Base-by-base conservation (phyloP, 2,113 vertebrate genomes). In the Genyomyrus donnyi region DNA sequence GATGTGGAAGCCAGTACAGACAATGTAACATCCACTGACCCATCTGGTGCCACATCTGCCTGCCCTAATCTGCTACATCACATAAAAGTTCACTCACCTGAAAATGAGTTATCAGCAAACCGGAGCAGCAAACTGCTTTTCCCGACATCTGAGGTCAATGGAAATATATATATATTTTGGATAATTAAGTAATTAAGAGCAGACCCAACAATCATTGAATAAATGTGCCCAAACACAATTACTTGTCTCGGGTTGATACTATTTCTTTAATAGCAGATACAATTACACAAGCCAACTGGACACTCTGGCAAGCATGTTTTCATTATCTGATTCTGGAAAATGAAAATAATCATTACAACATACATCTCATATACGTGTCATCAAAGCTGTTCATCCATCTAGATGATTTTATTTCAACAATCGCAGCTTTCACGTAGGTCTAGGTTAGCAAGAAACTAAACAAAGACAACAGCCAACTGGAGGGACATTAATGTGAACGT, bases 71-170 rank as follows among this genome's bases (percentile, higher is more conserved):
- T 70, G 62, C 62, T 11, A 70, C 10, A 31, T 70, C 2, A 66
- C 62, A 31, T 27, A 27, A 70, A 70, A 70, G 62, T 70, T 70
- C 62, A 70, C 62, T 96, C 91, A 97, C 97, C 97, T 19, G 97
- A 97, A 93, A 97, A 97, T 85, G 97, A 96, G 92, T 96, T 97
- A 91, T 97, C 97, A 45, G 97, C 96, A 58, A 97, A 97, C 53
- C 97, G 95, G 13, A 97, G 95, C 52, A 97, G 94, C 2, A 97
- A 94, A 92, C 97, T 97, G 94, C 97, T 97, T 91, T 97, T 97
- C 83, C 97, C 97, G 21, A 97, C 97, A 93, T 96, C 97, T 97
- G 92, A 89, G 27, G 62, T 70, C 62, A 90, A 93, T 50, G 74
- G 3, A 91, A 24, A 56, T 56, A 21, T 56, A 56, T 56, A 56